Evolutionary conservation across 2,888 invertebrate species (phyloP).

Genomic region (Pachydiplax longipennis): DNA sequence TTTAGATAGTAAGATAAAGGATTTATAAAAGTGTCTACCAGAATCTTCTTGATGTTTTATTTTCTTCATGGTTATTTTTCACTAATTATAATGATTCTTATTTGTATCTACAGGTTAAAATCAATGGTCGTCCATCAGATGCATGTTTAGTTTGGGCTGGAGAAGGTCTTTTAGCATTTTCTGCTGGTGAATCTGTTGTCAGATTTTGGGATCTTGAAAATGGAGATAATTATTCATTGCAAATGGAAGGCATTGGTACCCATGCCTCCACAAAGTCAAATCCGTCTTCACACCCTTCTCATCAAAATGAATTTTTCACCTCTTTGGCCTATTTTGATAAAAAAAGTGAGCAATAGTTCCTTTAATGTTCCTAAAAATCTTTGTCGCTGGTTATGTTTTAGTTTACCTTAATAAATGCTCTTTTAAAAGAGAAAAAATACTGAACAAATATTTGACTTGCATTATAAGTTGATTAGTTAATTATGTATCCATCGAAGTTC

Average conservation of each 20-base stretch:
- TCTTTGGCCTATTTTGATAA: constrained; percentile 47
- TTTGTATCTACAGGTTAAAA: constrained; percentile 69
- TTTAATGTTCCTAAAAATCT: constrained; percentile 67
- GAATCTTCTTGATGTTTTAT: too few relatives aligned
- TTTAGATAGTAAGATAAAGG: too few relatives aligned
- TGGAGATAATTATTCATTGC: constrained; percentile 87
- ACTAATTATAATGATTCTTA: too few relatives aligned
- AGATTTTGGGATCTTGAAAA: constrained; percentile 94
- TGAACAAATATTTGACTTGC: too few relatives aligned
- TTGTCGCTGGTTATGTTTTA: constrained; percentile 89
- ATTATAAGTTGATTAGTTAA: too few relatives aligned
- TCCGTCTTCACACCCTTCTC: constrained; percentile 75
- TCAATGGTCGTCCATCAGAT: constrained; percentile 66
- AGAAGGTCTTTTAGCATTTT: constrained; percentile 73
- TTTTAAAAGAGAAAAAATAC: too few relatives aligned
- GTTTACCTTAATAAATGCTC: constrained; percentile 75
- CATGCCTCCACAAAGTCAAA: constrained; percentile 56
- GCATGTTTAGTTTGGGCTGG: constrained; percentile 76
- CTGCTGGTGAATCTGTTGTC: constrained; percentile 80
- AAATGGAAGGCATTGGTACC: constrained; percentile 11
- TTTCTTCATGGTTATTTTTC: too few relatives aligned
- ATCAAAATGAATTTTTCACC: constrained; percentile 67
- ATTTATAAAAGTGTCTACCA: too few relatives aligned
- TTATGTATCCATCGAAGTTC: too few relatives aligned
- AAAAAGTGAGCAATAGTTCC: neutral